phyloP scores from a whole-genome alignment of 23 tunicate genomes.

The Diplosoma virens region DNA sequence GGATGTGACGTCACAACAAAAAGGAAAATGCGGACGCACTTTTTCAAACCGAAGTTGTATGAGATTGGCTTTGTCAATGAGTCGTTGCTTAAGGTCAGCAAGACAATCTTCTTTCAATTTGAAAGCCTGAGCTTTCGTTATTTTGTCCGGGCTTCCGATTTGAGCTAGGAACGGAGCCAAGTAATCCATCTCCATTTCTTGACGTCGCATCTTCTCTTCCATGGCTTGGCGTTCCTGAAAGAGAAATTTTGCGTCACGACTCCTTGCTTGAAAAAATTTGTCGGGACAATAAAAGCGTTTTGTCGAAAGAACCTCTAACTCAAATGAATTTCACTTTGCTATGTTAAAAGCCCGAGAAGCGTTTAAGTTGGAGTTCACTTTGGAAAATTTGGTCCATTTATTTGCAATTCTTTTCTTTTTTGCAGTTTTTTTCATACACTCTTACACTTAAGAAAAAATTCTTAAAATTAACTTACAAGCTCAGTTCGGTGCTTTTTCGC shows the following conservation, averaged over 20 bases:
- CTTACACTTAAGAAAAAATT: too few relatives aligned
- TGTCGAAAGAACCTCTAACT: too few relatives aligned
- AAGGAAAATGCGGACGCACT: too few relatives aligned
- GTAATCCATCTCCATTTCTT: conserved; percentile 99
- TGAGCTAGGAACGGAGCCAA: conserved; percentile 98
- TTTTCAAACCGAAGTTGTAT: conserved; percentile 94
- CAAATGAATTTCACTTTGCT: background rate
- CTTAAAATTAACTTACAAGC: conserved; percentile 53
- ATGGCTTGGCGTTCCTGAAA: conserved; percentile 76
- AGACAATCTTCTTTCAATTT: conserved; percentile 95
- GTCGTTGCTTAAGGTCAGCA: conserved; percentile 90
- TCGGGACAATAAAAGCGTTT: too few relatives aligned
- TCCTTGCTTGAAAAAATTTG: too few relatives aligned
- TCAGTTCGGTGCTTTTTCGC: conserved; percentile 89
- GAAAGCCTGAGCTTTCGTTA: conserved; percentile 68
- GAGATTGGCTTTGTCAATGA: conserved; percentile 95
- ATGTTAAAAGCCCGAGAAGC: background rate
- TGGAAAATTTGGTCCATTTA: too few relatives aligned
- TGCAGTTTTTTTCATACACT: too few relatives aligned
- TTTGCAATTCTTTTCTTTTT: too few relatives aligned
- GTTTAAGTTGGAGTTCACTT: too few relatives aligned
- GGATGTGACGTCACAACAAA: too few relatives aligned
- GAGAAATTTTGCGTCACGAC: background rate
- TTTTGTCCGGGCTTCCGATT: conserved; percentile 86
- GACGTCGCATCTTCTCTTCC: conserved; percentile 76